Conservation (phyloP, 2,888 invertebrate species). For the Cantharis flavilabris region DNA sequence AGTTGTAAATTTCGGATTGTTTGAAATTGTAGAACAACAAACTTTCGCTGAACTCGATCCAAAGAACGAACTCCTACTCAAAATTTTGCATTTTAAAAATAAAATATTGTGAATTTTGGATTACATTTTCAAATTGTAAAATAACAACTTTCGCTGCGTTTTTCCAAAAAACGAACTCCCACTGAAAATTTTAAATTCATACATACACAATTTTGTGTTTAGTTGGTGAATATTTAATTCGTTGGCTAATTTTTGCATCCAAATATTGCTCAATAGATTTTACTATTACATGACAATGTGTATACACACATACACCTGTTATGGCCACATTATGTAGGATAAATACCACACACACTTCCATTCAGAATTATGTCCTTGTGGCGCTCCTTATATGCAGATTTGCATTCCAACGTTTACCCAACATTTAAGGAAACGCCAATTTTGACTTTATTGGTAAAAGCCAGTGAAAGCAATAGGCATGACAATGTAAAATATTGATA, state of each 20-base stretch:
- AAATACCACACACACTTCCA: conserved; percentile 22
- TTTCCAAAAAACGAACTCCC: neutral
- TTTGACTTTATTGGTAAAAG: neutral
- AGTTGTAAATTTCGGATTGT: no score
- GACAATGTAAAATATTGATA: neutral
- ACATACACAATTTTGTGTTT: neutral
- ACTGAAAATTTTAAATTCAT: neutral
- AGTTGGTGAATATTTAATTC: neutral
- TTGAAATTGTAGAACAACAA: no score
- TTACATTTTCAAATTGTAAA: no score
- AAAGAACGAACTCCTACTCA: no score
- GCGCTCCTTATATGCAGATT: conserved; percentile 14
- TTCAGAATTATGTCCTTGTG: conserved; percentile 20
- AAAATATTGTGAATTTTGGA: no score
- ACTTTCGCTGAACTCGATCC: no score
- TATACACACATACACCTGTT: conserved; percentile 16
- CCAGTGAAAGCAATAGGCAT: neutral
- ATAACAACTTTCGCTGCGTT: neutral
- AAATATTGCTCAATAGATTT: neutral
- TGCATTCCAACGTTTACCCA: neutral
- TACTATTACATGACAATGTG: conserved; percentile 4
- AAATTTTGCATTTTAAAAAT: no score
- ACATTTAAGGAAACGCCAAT: neutral
- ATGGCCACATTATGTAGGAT: conserved; percentile 14
- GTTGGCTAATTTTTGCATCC: neutral